Base-by-base conservation (phyloP, 2,113 vertebrate species). In the Xenopus laevis region DNA sequence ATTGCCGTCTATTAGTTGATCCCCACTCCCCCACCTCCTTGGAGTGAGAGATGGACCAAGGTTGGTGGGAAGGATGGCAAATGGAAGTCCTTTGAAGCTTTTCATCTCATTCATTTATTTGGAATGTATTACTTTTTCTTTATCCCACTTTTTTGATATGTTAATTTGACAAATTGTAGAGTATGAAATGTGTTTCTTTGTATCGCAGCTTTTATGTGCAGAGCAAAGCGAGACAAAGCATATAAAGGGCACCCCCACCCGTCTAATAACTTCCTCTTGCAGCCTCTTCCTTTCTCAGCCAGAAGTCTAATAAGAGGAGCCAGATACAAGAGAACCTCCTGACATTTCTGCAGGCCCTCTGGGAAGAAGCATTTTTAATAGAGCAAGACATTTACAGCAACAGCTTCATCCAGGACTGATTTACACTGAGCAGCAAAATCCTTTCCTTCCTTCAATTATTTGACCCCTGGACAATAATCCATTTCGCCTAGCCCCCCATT, bases 61-160 rank as follows among this genome's bases (percentile, higher is more conserved):
- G 8, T 13, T 55, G 17, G 53, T n/a, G 30, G 71, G 50, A 55
- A 23, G 53, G 53, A n/a, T 59, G 18, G 4, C 11, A 21, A 53
- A 0, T 5, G 8, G 10, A 18, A 44, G 65, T 68, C 65, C 72
- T 75, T 68, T 75, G 65, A 75, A 62, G 65, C 72, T 68, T 75
- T 75, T 75, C 65, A 75, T 68, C 72, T 75, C 45, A 16, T 10
- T 23, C 47, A 55, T 68, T 50, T 75, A 75, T 75, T 75, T 58
- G 16, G 45, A 58, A 68, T 68, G 61, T 75, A 75, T 75, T 74
- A 68, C 65, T 40, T 46, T 68, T 69, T 75, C 73, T 75, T 75
- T 75, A 44, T 75, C 52, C 73, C 44, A 65, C 7, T 50, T 75
- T 69, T 75, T 75, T 75, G 65, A 75, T 75, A 69, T 75, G 73